Conservation (phyloP, 2,113 vertebrate genomes). For the Coryphaenoides rupestris region DNA sequence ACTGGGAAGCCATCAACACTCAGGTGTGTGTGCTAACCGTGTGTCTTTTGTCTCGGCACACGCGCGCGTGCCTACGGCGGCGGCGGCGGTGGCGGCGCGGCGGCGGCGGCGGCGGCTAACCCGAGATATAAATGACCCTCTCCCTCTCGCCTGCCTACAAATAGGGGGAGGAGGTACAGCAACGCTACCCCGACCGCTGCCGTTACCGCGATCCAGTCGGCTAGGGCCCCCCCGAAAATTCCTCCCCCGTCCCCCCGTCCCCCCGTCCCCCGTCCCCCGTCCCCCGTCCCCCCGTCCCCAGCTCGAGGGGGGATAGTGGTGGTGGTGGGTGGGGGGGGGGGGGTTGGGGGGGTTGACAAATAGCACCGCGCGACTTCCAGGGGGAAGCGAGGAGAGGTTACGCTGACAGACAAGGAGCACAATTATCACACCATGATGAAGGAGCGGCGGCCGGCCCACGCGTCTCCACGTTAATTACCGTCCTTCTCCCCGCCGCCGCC, state of each 20-base stretch:
- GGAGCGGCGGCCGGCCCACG: slow-evolving; percentile 83
- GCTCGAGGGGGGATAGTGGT: no score
- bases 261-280: neutral
- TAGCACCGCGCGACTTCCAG: slow-evolving; percentile 74
- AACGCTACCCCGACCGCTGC: no score
- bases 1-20: slow-evolving; percentile 48
- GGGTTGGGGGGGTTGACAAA: slow-evolving; percentile 98
- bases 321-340: no score
- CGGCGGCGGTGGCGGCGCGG: no score
- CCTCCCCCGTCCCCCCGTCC: slow-evolving; percentile 49
- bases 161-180: slow-evolving; percentile 76
- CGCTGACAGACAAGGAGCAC: slow-evolving; percentile 97
- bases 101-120: no score
- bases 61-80: no score
- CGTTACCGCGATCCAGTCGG: slow-evolving; percentile 3
- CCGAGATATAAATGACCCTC: slow-evolving; percentile 84
- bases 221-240: neutral
- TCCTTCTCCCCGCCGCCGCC: slow-evolving; percentile 89
- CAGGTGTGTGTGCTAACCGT: slow-evolving; percentile 68
- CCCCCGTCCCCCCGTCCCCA: slow-evolving; percentile 49
- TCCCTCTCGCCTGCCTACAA: slow-evolving; percentile 67
- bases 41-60: slow-evolving; percentile 72
- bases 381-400: slow-evolving; percentile 86
- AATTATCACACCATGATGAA: slow-evolving; percentile 99
- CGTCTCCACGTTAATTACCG: slow-evolving; percentile 97